These are phyloP conservation scores for Drosophila mulleri DNA, from an alignment of 2,888 invertebrate genomes.

Conservation along the genomic window DNA sequence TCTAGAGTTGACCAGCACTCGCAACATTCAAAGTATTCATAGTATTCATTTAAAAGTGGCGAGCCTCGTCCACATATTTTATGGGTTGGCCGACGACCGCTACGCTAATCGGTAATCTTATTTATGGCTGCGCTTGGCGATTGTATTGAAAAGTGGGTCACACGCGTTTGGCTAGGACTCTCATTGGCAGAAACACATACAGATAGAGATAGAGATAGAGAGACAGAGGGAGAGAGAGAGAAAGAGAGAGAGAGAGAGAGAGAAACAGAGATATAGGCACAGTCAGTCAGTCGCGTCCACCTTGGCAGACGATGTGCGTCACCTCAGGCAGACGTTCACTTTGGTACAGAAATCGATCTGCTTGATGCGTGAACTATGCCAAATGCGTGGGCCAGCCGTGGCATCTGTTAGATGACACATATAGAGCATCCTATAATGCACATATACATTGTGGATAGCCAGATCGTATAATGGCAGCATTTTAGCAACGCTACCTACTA, in stretches of 20 bases:
- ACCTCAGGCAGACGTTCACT: slow-evolving; percentile 11
- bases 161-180: slow-evolving; percentile 60
- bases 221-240: no score
- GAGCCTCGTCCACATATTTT: slow-evolving; percentile 13
- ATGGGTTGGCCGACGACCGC: slow-evolving; percentile 29
- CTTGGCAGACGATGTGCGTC: slow-evolving; percentile 37
- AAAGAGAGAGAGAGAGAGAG: no score
- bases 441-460: not conserved
- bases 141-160: slow-evolving; percentile 60
- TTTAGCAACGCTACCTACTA: not conserved
- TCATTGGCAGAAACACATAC: not conserved
- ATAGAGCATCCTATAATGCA: slow-evolving; percentile 6
- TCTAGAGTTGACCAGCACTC: not conserved
- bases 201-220: no score
- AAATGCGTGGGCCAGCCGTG: slow-evolving; percentile 48
- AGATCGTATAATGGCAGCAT: slow-evolving; percentile 1
- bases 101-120: slow-evolving; percentile 65
- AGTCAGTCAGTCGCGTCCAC: no score
- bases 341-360: slow-evolving; percentile 56
- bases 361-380: slow-evolving; percentile 50
- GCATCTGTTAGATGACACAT: slow-evolving; percentile 24
- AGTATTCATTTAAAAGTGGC: slow-evolving; percentile 12
- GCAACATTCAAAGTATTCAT: no score
- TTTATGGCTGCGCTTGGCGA: slow-evolving; percentile 57
- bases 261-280: no score